These are phyloP conservation scores for Planiliza haematocheilus DNA, from an alignment of 2,113 vertebrate genomes.

Conservation along the genomic window DNA sequence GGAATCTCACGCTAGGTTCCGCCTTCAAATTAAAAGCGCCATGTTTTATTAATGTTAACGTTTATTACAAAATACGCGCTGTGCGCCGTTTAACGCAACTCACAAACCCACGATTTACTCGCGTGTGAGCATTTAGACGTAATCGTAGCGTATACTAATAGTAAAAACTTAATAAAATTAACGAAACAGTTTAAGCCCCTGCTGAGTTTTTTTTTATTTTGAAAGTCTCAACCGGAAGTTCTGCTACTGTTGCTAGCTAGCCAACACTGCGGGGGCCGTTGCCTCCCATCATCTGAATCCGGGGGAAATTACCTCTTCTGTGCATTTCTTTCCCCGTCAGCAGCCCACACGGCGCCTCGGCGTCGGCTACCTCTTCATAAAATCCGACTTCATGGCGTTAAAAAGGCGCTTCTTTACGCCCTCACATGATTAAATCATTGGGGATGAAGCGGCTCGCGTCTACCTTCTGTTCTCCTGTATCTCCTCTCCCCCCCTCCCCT, in stretches of 20 bases:
- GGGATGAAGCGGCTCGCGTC: conserved; percentile 33
- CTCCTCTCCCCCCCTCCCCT: conserved; percentile 3
- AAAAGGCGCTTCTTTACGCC: neutral
- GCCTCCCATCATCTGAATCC: conserved; percentile 48
- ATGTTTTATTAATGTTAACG: neutral
- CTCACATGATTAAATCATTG: conserved; percentile 56
- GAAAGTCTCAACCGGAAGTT: conserved; percentile 42
- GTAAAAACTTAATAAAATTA: neutral
- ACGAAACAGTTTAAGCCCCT: rapidly evolving
- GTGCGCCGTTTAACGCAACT: too few relatives aligned
- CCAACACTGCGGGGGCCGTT: conserved; percentile 48
- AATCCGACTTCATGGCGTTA: conserved; percentile 15
- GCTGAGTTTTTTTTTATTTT: conserved; percentile 12
- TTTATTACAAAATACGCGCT: too few relatives aligned
- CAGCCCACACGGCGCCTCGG: conserved; percentile 21
- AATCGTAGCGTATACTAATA: too few relatives aligned
- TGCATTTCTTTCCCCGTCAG: conserved; percentile 18
- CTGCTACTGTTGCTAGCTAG: conserved; percentile 8
- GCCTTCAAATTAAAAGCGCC: conserved; percentile 29
- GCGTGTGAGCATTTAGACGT: rapidly evolving
- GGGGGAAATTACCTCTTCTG: conserved; percentile 34
- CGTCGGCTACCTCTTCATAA: neutral
- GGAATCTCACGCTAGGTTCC: rapidly evolving
- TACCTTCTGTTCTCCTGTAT: conserved; percentile 40
- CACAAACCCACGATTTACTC: rapidly evolving